A percentile compares a stretch with the other conserved stretches of the same genome.
Conservation (phyloP, 2,888 invertebrate species). For the Malthinus flaveolus region DNA sequence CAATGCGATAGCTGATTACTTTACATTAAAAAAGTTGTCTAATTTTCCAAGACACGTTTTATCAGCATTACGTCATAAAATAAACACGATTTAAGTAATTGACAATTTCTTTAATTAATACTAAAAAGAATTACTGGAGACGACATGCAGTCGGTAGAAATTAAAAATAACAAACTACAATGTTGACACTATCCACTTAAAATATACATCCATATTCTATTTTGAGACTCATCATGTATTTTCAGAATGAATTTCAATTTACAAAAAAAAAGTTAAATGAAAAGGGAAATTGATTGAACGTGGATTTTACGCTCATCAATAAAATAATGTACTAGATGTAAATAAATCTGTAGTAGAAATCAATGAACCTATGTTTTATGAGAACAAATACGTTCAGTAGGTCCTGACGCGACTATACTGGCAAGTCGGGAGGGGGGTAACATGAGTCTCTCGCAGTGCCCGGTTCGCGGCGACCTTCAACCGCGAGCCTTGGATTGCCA, state of each 20-base stretch:
- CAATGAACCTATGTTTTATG: conserved; percentile 24
- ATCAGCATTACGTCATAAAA: too few relatives aligned
- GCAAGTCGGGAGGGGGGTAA: conserved; percentile 15
- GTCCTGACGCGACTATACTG: conserved; percentile 15
- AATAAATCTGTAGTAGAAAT: conserved; percentile 8
- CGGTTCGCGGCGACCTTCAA: conserved; percentile 40
- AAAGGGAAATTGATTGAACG: not conserved
- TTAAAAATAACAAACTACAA: too few relatives aligned
- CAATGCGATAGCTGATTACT: too few relatives aligned
- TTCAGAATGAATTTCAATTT: not conserved
- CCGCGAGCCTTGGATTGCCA: conserved; percentile 37
- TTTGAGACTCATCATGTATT: not conserved
- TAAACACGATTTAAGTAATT: too few relatives aligned
- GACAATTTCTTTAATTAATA: too few relatives aligned
- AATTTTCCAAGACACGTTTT: too few relatives aligned
- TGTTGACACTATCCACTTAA: not conserved
- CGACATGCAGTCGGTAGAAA: too few relatives aligned
- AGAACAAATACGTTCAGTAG: conserved; percentile 25
- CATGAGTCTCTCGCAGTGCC: conserved; percentile 28
- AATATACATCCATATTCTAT: not conserved
- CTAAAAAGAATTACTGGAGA: too few relatives aligned
- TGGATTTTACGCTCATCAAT: too few relatives aligned
- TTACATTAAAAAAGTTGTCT: too few relatives aligned
- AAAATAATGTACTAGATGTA: conserved; percentile 13
- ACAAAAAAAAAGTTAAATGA: not conserved